Percentiles rank a stretch among this genome's conserved stretches.
Evolutionary conservation across 2,888 invertebrate genomes (phyloP).

Genomic region (Venusia cambrica): DNA sequence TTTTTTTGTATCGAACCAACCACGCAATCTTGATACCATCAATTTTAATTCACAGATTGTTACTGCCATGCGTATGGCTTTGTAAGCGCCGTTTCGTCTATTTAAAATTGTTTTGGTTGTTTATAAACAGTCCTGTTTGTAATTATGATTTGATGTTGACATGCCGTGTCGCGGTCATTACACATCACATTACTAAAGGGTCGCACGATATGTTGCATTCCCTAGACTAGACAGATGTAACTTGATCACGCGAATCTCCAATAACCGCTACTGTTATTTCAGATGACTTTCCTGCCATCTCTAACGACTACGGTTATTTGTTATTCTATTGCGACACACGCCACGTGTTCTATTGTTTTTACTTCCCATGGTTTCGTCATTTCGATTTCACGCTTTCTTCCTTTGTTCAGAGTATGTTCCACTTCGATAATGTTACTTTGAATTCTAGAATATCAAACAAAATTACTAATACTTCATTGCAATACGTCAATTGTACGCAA

Average conservation of each 20-base stretch:
- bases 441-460: slow-evolving; percentile 27
- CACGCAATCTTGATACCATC: slow-evolving; percentile 26
- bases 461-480: slow-evolving; percentile 22
- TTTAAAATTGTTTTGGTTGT: slow-evolving; percentile 22
- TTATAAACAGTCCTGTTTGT: slow-evolving; percentile 31
- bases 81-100: slow-evolving; percentile 19
- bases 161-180: slow-evolving; percentile 42
- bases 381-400: slow-evolving; percentile 34
- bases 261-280: slow-evolving; percentile 59
- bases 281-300: slow-evolving; percentile 42
- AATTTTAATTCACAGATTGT: slow-evolving; percentile 25
- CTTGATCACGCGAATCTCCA: slow-evolving; percentile 50
- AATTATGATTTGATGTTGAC: slow-evolving; percentile 41
- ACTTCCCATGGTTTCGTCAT: slow-evolving; percentile 39
- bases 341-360: slow-evolving; percentile 56
- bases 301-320: slow-evolving; percentile 40
- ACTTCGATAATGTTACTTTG: slow-evolving; percentile 15
- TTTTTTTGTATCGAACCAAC: slow-evolving; percentile 23
- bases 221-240: slow-evolving; percentile 41
- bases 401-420: slow-evolving; percentile 32
- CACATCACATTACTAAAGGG: slow-evolving; percentile 30
- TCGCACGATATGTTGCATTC: slow-evolving; percentile 38
- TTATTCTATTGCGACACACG: slow-evolving; percentile 46
- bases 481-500: slow-evolving; percentile 34
- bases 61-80: slow-evolving; percentile 18